phyloP scores from a whole-genome alignment of 2,113 vertebrate genomes.

The Taurulus bubalis region DNA sequence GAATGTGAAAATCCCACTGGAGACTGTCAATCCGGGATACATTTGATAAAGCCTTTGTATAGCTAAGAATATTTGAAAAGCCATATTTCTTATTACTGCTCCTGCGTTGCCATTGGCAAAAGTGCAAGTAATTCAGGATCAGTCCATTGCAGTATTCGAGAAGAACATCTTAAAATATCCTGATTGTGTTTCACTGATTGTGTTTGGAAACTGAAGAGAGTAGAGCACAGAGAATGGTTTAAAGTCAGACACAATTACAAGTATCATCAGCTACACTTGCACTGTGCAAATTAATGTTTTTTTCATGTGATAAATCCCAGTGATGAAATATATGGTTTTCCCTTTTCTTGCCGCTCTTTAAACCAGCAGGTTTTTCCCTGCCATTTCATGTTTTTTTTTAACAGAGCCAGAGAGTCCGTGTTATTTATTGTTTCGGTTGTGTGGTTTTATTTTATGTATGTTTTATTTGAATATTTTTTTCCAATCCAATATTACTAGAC shows the following conservation, averaged over 20 bases:
- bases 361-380: background rate
- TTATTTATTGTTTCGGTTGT: background rate
- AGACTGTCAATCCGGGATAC: conserved; percentile 60
- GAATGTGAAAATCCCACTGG: conserved; percentile 62
- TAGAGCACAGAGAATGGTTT: conserved; percentile 14
- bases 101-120: conserved; percentile 56
- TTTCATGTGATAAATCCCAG: conserved; percentile 22
- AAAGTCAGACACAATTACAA: conserved; percentile 45
- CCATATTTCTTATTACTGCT: conserved; percentile 57
- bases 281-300: conserved; percentile 32
- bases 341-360: conserved; percentile 5
- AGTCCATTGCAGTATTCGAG: conserved; percentile 23
- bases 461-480: background rate
- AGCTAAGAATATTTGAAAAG: conserved; percentile 72
- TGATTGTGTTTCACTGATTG: conserved; percentile 51
- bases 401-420: background rate
- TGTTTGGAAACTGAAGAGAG: conserved; percentile 46
- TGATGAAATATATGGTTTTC: conserved; percentile 39
- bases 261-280: conserved; percentile 46
- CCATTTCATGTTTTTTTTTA: background rate
- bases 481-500: background rate
- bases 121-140: conserved; percentile 60
- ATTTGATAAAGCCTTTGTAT: conserved; percentile 59
- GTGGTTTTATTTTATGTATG: background rate
- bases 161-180: conserved; percentile 47